Base-by-base conservation (phyloP, 1,140 invertebrate genomes). In the Cepaea nemoralis region DNA sequence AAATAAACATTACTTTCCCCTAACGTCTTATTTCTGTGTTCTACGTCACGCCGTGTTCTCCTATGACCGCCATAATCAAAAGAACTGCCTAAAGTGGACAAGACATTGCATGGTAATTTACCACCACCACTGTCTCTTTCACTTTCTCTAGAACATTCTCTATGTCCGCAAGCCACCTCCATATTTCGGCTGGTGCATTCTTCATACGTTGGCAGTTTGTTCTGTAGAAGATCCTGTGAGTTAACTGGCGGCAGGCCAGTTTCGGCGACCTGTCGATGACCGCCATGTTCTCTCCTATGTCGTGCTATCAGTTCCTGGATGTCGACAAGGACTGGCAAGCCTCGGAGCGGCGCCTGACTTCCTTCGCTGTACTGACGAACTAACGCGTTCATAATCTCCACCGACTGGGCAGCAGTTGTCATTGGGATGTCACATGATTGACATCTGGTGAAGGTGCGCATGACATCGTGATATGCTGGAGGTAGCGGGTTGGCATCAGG, bases 171-270 rank as follows among this genome's bases (percentile, higher is more conserved):
- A 19, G 55, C 14, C 24, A 31, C 59, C 33, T 63, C 19, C 59
- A 63, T 63, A 3, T 6, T 27, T n/a, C 33, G 59, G 12, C 2
- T 63, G n/a, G 5, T 55, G 31, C 45, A 75, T 27, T 75, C 40
- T 55, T 75, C 73, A 35, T 75, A 75, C 8, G 42, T 48, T 19
- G 73, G 73, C 12, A 75, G n/a, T 42, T 75, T 75, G 31, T 55
- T 50, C 0, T 75, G 42, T 8, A 75, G 31, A 27, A 24, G 1
- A 10, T n/a, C 45, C 42, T 45, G 40, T 39, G 39, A 27, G 1
- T 33, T 14, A 35, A 75, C n/a, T 8, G 45, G 73, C 6, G 73
- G 73, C 16, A 75, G 45, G n/a, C 59, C 5, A 12, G 59, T 63
- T 63, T 63, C n/a, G 5, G 55, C 3, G 27, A 6, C n/a, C 10